Evolutionary conservation across 1,140 invertebrate genomes (phyloP), one percentile per base, ranked within the genome.

Genomic region (Zophobas atratus): DNA sequence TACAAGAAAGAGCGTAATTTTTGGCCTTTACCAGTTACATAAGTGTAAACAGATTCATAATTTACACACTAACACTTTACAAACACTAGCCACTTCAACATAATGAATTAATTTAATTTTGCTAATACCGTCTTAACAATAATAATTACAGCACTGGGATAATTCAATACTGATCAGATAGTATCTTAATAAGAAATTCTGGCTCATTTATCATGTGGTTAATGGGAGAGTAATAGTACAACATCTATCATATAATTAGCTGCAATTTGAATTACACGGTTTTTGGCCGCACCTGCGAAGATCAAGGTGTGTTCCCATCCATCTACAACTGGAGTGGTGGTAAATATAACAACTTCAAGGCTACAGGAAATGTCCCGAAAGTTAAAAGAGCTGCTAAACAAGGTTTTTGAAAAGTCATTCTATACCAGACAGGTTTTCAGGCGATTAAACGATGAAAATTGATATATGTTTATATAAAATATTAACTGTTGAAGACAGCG

Each of bases 211-310:
- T 76, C 60, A 76, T 51, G 48, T 32, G 53, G 41, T 76, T 76
- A 76, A 76, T 76, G 63, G 75, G 75, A 76, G 46, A 76, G 75
- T 76, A 76, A 76, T 70, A 76, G 75, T 70, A 76, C 75, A 75
- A 75, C 72, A 76, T 77, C 76, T 77, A 77, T 77, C 76, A 77
- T 78, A 78, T 79, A 79, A 79, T 79, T 79, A 79, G 78, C 53
- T 76, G 67, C 75, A 76, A 79, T 79, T 79, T 79, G 75, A 79
- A 79, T 79, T 79, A 79, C 78, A 79, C 75, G 78, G 70, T 79
- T 79, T 79, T 73, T 73, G 70, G 78, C 78, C 78, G 56, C 78
- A 76, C 78, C 78, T 79, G 78, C 70, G 77, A 79, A 75, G 55
- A 75, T 75, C 74, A 79, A 79, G 78, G 78, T 76, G 78, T 79